A percentile compares a stretch with the other conserved stretches of the same genome.
Evolutionary conservation across 1,140 invertebrate species (phyloP).

Genomic region (Neodiprion virginianus): DNA sequence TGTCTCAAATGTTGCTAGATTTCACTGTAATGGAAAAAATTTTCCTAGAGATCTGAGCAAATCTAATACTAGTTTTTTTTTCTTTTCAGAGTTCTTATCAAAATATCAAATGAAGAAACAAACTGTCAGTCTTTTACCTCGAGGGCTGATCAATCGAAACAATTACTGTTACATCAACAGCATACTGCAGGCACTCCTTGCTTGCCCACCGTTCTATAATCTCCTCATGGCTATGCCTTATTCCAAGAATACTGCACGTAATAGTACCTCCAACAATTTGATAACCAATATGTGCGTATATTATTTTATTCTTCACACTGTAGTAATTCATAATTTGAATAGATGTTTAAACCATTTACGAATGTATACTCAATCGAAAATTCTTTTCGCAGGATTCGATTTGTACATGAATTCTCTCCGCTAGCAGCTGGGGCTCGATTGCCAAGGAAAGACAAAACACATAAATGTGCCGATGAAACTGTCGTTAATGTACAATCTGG

Average conservation of each 20-base stretch:
- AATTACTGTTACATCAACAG: conserved; percentile 98
- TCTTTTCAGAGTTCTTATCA: conserved; percentile 72
- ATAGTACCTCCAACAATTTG: conserved; percentile 81
- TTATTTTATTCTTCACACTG: conserved; percentile 18
- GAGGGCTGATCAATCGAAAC: conserved; percentile 88
- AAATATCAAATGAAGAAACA: conserved; percentile 78
- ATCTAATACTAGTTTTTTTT: conserved; percentile 31
- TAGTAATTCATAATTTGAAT: conserved; percentile 2
- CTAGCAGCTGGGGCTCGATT: conserved; percentile 64
- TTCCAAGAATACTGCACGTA: conserved; percentile 63
- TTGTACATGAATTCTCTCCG: conserved; percentile 74
- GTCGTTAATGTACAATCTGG: conserved; percentile 61
- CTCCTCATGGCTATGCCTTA: conserved; percentile 77
- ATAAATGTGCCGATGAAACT: conserved; percentile 50
- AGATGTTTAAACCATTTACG: conserved; percentile 14
- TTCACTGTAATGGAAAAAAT: conserved; percentile 11
- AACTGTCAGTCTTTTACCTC: conserved; percentile 77
- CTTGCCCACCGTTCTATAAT: conserved; percentile 94
- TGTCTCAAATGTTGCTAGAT: neutral
- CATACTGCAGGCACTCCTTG: conserved; percentile 86
- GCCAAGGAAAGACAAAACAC: conserved; percentile 58
- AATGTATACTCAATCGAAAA: conserved; percentile 24
- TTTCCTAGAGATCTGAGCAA: neutral
- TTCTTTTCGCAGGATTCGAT: conserved; percentile 64
- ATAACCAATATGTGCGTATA: conserved; percentile 87